These are phyloP conservation scores for Lithophane socia DNA, from an alignment of 2,888 invertebrate genomes.

Conservation along the genomic window DNA sequence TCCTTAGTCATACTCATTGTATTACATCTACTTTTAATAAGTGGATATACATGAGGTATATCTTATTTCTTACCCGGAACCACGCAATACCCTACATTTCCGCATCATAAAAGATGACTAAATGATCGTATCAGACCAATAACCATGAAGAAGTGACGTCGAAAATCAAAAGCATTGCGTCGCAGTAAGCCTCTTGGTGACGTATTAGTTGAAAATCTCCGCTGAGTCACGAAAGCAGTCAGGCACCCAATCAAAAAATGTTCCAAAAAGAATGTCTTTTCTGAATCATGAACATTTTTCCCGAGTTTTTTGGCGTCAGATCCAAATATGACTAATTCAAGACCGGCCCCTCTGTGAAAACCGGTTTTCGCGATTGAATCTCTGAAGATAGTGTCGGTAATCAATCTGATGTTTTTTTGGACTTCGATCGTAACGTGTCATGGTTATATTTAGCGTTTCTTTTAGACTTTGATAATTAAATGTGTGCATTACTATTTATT, in stretches of 20 bases:
- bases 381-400: conserved; percentile 23
- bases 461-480: background rate
- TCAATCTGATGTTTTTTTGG: conserved; percentile 2
- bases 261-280: background rate
- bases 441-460: conserved; percentile 4
- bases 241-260: background rate
- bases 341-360: conserved; percentile 8
- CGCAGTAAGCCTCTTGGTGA: background rate
- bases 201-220: conserved; percentile 29
- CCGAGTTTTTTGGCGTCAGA: background rate
- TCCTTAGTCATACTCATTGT: background rate
- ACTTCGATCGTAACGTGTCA: conserved; percentile 15
- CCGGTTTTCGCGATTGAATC: conserved; percentile 18
- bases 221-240: conserved; percentile 34
- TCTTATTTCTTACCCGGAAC: conserved; percentile 1
- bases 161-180: conserved; percentile 11
- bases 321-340: conserved; percentile 13
- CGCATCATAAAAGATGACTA: conserved; percentile 24
- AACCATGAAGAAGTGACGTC: conserved; percentile 14
- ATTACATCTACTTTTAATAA: background rate
- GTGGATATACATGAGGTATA: background rate
- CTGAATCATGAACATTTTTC: conserved; percentile 32
- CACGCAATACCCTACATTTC: background rate
- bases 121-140: conserved; percentile 5
- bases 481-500: background rate